Conservation (phyloP, 2,888 invertebrate species). For the Drosophila anceps region DNA sequence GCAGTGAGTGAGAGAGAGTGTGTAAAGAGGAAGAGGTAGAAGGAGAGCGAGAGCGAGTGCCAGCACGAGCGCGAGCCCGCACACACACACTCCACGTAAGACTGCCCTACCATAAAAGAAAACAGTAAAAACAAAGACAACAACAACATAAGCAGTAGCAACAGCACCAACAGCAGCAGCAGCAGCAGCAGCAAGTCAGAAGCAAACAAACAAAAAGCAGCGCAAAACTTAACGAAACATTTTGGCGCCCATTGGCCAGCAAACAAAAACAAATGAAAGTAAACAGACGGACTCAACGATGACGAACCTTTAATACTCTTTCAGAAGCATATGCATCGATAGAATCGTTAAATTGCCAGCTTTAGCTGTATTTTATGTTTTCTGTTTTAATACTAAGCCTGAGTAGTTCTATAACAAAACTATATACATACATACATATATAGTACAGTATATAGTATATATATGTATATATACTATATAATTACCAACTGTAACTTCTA, state of each 20-base stretch:
- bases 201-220: constrained; percentile 32
- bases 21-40: neutral
- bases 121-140: constrained; percentile 29
- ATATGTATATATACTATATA: neutral
- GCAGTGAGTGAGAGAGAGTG: neutral
- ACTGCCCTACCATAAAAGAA: constrained; percentile 32
- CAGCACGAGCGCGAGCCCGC: neutral
- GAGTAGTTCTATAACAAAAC: too few relatives aligned
- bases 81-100: constrained; percentile 29
- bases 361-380: neutral
- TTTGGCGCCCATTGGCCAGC: constrained; percentile 58
- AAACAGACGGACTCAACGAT: neutral
- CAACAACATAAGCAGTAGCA: constrained; percentile 33
- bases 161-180: constrained; percentile 25
- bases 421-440: too few relatives aligned
- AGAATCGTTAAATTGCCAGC: neutral
- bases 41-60: neutral
- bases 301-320: constrained; percentile 29
- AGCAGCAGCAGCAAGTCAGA: constrained; percentile 20
- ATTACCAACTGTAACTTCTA: neutral
- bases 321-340: too few relatives aligned
- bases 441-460: too few relatives aligned
- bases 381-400: neutral
- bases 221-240: constrained; percentile 49
- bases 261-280: constrained; percentile 56